Evolutionary conservation across 2,888 invertebrate species (phyloP), one percentile per base, ranked within the genome.

Genomic region (Diarsia brunnea): DNA sequence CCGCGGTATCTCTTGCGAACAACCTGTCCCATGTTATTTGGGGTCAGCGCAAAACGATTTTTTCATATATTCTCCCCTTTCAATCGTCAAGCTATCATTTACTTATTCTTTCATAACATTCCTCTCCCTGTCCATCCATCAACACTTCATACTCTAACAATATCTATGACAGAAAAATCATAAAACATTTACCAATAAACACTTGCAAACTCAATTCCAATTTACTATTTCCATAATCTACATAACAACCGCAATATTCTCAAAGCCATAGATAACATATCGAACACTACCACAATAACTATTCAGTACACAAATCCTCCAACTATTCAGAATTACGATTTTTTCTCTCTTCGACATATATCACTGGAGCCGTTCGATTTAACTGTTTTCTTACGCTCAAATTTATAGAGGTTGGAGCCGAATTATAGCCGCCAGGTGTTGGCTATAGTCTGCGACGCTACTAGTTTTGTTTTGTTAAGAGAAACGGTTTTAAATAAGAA

Each of bases 331-430:
- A 91, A 91, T 90, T 89, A 93, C 91, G 91, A 89, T 93, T 95
- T 95, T 94, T 94, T 93, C 92, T 89, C 90, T 89, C 89, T 88
- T 80, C 77, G 65, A 87, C 93, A 94, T 95, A 94, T 94, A 95
- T 95, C 94, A 94, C 89, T 84, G 69, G 83, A 90, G 91, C 93
- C 93, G 92, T 95, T 95, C 95, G 92, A 93, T 95, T 94, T 95
- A 95, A 95, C 95, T 95, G 95, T 95, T 96, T 95, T 95, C 96
- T 95, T 94, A 87, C 91, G 80, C 88, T 79, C 65, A 79, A 92
- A 95, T 96, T 96, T 96, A 96, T 95, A 89, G 94, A 89, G 92
- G 92, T 90, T 82, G 82, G 84, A 82, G 83, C 85, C 89, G 87
- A 91, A 89, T 89, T 91, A 91, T 90, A 81, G 89, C 82, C 77